phyloP scores from a whole-genome alignment of 2,888 invertebrate species.

The Schrankia costaestrigalis region DNA sequence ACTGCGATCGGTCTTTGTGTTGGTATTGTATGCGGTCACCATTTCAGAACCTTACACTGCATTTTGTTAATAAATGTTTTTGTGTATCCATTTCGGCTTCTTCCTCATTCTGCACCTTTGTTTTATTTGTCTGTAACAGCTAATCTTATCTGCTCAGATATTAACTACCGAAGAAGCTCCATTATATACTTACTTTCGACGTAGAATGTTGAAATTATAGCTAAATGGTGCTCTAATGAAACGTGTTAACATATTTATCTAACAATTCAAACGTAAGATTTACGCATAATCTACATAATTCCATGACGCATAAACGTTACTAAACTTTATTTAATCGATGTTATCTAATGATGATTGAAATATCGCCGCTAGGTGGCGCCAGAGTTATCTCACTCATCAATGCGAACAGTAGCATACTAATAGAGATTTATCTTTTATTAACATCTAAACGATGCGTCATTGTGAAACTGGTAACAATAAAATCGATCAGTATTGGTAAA shows the following conservation, averaged over 20 bases:
- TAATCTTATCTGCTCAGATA: too few species aligned
- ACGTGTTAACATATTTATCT: too few species aligned
- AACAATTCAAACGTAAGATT: constrained; percentile 19
- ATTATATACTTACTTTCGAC: too few species aligned
- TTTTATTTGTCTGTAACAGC: too few species aligned
- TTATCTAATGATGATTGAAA: constrained; percentile 52
- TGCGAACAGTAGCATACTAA: constrained; percentile 52
- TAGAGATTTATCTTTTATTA: constrained; percentile 39
- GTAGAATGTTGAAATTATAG: too few species aligned
- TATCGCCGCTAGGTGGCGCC: constrained; percentile 49
- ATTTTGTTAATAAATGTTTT: too few species aligned
- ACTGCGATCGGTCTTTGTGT: too few species aligned
- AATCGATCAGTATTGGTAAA: background rate
- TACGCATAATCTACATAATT: constrained; percentile 18
- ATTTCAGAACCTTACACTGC: background rate
- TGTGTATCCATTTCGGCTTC: too few species aligned
- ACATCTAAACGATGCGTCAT: constrained; percentile 11
- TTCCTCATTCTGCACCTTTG: too few species aligned
- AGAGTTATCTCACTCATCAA: constrained; percentile 50
- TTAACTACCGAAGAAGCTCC: too few species aligned
- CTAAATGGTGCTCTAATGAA: too few species aligned
- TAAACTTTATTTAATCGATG: constrained; percentile 40
- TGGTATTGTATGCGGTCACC: too few species aligned
- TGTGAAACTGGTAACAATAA: background rate
- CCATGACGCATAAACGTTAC: constrained; percentile 18